Conservation (phyloP, 2,113 vertebrate species). For the Lamprologus tigripictilis region DNA sequence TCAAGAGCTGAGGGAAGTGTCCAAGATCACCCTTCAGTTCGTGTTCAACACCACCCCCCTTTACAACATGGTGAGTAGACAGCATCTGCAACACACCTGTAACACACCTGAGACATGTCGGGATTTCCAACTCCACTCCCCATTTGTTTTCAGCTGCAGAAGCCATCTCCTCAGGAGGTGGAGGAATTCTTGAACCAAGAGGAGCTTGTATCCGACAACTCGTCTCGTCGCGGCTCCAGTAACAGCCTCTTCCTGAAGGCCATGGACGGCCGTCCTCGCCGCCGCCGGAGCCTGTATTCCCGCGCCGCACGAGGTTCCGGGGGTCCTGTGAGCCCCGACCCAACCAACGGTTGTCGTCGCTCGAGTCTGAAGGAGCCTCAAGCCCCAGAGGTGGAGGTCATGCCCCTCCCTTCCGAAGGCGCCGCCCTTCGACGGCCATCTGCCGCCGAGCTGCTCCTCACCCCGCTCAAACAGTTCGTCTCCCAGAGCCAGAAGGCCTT, state of each 20-base stretch:
- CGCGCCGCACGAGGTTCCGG: background rate
- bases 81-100: background rate
- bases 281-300: slow-evolving; percentile 48
- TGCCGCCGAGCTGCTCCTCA: slow-evolving; percentile 50
- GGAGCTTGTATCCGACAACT: background rate
- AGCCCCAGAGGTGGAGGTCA: background rate
- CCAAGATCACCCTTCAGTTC: slow-evolving; percentile 60
- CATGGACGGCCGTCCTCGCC: slow-evolving; percentile 58
- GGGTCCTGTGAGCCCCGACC: background rate
- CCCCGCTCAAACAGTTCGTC: slow-evolving; percentile 63
- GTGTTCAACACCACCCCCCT: slow-evolving; percentile 66
- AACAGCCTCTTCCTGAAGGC: slow-evolving; percentile 64
- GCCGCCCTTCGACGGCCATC: slow-evolving; percentile 32
- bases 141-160: slow-evolving; percentile 41
- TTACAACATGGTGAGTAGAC: slow-evolving; percentile 57
- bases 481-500: slow-evolving; percentile 66
- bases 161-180: slow-evolving; percentile 45
- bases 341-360: slow-evolving; percentile 17
- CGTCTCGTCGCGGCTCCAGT: slow-evolving; percentile 28
- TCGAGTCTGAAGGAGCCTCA: slow-evolving; percentile 20
- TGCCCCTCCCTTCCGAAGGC: background rate
- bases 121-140: background rate
- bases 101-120: background rate
- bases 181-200: slow-evolving; percentile 61
- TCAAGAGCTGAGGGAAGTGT: slow-evolving; percentile 46